Evolutionary conservation across 2,797 vertebrate species (phyloP), one percentile per base, ranked within the genome.

Genomic region (Sebastes steindachneri): DNA sequence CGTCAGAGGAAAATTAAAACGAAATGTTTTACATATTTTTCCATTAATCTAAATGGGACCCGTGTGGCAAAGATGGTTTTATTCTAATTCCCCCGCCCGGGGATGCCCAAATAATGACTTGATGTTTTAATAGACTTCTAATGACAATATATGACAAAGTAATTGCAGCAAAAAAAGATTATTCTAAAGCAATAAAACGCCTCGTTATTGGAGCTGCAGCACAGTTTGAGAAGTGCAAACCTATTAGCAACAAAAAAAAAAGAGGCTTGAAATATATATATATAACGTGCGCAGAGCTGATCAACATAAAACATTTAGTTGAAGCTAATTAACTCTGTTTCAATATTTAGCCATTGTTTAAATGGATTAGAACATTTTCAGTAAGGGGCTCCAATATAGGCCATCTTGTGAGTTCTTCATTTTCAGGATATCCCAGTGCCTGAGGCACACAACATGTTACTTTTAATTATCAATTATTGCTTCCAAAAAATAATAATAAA

Each of bases 41-140:
- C 95, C 97, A 98, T 98, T 98, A 97, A 97, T 98, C 96, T 97
- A 96, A 97, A 96, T 97, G 95, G 96, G 96, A 95, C 95, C 96
- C 96, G 94, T 94, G 96, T 94, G 96, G 96, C 93, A 95, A 87
- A 91, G 95, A 96, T 95, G 95, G 95, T 95, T 97, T 97, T 96
- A 96, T 96, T 96, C 95, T 97, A 96, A 97, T 97, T 96, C 96
- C 91, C 45, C 94, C 94, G 94, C 96, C 94, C 86, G 93, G 88
- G 95, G 96, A 95, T 92, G 90, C 88, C 82, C 91, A 88, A 95
- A 94, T 95, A 97, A 97, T 92, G 96, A 97, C 97, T 97, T 97
- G 96, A 97, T 97, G 96, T 98, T 97, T 98, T 97, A 95, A 93
- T 96, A 96, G 94, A 95, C 92, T 94, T 94, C 95, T 96, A 95